Base-by-base conservation (phyloP, 2,888 invertebrate genomes). In the Synanthedon formicaeformis region DNA sequence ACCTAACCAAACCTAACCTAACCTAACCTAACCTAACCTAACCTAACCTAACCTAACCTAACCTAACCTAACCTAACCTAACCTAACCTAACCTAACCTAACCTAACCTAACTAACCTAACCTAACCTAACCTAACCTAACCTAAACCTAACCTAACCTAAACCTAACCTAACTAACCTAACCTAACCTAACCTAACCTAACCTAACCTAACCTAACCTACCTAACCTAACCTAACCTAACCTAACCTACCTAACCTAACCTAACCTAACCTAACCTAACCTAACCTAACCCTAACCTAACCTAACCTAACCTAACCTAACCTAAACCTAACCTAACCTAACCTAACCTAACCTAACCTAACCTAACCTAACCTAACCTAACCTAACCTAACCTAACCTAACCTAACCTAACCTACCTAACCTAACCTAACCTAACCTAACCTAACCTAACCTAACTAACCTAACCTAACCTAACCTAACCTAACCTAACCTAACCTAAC, bases 131-230 rank as follows among this genome's bases (percentile, higher is more conserved):
- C 49, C 54, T 16, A 55, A 23, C 54, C 54, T 53, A 54, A 41
- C 54, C 54, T 54, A 61, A n/a, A 54, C 54, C 55, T 51, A 61
- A 53, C 56, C 56, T 53, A 62, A 53, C 60, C 59, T 53, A n/a
- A 63, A 53, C 60, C 60, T 51, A 58, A 52, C 58, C 60, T 49
- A 60, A 52, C 54, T 51, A 61, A 52, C 61, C 55, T 51, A 59
- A 52, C 58, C 61, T 50, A 62, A 53, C 58, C 57, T 53, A 63
- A 53, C 56, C 57, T 53, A 62, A 54, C 63, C 57, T 51, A 62
- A 53, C 57, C 57, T 48, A 55, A 50, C 49, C 49, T 49, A 49
- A 49, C 49, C 49, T 49, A 41, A 41, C 41, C 41, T 41, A 41
- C 41, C 41, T 51, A 51, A 51, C 58, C 57, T 52, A 57, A 54